phyloP scores from a whole-genome alignment of 2,888 invertebrate genomes.

The Eilema sororculum region DNA sequence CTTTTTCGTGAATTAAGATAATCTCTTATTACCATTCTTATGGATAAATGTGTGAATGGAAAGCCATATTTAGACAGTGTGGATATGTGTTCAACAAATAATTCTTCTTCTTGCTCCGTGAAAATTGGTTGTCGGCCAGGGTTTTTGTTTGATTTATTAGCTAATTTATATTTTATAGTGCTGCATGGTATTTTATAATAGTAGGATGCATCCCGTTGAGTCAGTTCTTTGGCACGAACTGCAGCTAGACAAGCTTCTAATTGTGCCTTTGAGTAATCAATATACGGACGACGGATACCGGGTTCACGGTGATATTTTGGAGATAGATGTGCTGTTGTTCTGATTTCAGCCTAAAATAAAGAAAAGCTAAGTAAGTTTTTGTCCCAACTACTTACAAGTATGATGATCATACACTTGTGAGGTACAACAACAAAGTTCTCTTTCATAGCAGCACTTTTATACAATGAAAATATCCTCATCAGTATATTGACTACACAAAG shows the following conservation, averaged over 20 bases:
- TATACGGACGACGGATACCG: slow-evolving; percentile 12
- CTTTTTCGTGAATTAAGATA: slow-evolving; percentile 35
- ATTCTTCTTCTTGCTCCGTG: slow-evolving; percentile 43
- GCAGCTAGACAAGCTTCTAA: slow-evolving; percentile 19
- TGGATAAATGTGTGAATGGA: slow-evolving; percentile 40
- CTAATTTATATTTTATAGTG: slow-evolving; percentile 21
- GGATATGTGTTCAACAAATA: slow-evolving; percentile 38
- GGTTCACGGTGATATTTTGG: slow-evolving; percentile 14
- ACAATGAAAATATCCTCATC: neutral
- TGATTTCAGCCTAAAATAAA: slow-evolving; percentile 17
- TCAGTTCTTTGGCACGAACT: slow-evolving; percentile 10
- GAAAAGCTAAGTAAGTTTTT: neutral
- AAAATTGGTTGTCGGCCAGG: slow-evolving; percentile 40
- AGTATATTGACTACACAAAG: slow-evolving; percentile 8
- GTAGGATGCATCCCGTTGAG: slow-evolving; percentile 18
- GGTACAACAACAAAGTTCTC: neutral
- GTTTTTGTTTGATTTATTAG: slow-evolving; percentile 24
- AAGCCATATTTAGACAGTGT: slow-evolving; percentile 47
- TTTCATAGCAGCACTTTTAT: neutral
- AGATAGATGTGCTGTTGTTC: neutral
- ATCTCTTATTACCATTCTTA: slow-evolving; percentile 35
- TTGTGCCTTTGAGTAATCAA: slow-evolving; percentile 12
- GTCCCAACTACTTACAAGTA: neutral
- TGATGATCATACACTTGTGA: neutral
- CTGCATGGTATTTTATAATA: slow-evolving; percentile 23